A percentile compares a stretch with the other conserved stretches of the same genome.
phyloP scores from a whole-genome alignment of 2,797 vertebrate genomes.

The Crax fasciolata region DNA sequence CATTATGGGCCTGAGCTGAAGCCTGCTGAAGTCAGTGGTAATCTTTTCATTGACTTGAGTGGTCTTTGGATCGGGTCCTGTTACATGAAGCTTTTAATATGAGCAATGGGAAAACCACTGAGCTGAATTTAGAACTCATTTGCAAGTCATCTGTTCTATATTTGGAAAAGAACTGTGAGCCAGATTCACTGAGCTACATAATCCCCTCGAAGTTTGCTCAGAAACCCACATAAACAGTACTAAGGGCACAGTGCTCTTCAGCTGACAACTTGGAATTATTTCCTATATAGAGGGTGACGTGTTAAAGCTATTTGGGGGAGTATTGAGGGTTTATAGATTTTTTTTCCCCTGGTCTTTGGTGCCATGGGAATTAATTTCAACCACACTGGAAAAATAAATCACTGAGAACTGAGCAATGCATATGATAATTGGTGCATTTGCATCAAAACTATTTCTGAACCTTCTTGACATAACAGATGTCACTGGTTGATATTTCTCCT shows the following conservation, averaged over 20 bases:
- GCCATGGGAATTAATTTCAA: neutral
- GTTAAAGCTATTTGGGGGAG: neutral
- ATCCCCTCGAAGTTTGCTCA: conserved; percentile 14
- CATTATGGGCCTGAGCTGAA: neutral
- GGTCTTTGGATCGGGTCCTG: conserved; percentile 19
- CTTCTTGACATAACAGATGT: neutral
- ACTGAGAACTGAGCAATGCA: neutral
- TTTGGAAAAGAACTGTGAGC: neutral
- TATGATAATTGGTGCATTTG: conserved; percentile 46
- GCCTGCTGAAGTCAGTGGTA: neutral
- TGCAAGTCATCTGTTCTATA: conserved; percentile 34
- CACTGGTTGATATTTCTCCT: neutral
- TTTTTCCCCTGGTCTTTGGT: neutral
- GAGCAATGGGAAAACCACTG: conserved; percentile 23
- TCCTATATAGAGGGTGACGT: neutral
- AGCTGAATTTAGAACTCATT: conserved; percentile 46
- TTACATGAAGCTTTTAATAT: neutral
- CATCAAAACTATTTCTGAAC: conserved; percentile 39
- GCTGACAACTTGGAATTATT: neutral
- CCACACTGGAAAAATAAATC: neutral
- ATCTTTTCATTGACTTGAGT: neutral
- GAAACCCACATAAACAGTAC: neutral
- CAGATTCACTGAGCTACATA: conserved; percentile 24
- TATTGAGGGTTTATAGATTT: neutral
- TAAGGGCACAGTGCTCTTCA: neutral